Evolutionary conservation across 2,797 vertebrate genomes (phyloP).

Genomic region (Sebastes minor): DNA sequence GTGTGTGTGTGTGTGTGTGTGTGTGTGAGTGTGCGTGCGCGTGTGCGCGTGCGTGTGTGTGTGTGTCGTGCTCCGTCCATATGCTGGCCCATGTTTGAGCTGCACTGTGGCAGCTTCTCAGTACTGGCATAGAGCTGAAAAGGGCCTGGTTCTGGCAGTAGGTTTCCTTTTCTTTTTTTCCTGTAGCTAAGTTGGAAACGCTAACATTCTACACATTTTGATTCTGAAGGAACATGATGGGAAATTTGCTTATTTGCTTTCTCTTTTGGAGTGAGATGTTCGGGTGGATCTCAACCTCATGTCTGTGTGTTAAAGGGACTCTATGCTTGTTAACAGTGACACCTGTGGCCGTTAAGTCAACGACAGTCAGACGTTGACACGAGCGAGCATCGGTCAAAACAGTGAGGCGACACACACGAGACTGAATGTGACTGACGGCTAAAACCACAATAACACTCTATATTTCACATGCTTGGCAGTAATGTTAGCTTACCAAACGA

Average conservation of each 20-base stretch:
- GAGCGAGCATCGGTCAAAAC: no score
- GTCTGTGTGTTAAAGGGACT: not conserved
- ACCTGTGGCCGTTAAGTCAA: no score
- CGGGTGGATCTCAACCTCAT: not conserved
- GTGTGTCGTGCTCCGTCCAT: not conserved
- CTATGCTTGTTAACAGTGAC: not conserved
- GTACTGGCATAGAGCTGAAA: conserved; percentile 4
- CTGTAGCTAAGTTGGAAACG: not conserved
- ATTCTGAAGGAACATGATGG: not conserved
- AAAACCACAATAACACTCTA: no score
- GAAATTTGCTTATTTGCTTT: not conserved
- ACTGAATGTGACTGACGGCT: no score
- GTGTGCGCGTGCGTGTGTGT: not conserved
- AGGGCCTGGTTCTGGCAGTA: not conserved
- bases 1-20: not conserved
- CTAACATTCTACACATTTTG: not conserved
- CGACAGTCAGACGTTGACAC: no score
- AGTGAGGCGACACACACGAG: no score
- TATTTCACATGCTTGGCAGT: no score
- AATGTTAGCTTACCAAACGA: no score
- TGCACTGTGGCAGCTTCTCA: conserved; percentile 2
- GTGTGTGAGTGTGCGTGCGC: not conserved
- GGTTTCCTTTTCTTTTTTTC: not conserved
- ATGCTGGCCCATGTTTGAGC: conserved; percentile 16
- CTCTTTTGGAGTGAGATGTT: not conserved